Base-by-base conservation (phyloP, 2,113 vertebrate species). In the Dendrocopos noguchii region DNA sequence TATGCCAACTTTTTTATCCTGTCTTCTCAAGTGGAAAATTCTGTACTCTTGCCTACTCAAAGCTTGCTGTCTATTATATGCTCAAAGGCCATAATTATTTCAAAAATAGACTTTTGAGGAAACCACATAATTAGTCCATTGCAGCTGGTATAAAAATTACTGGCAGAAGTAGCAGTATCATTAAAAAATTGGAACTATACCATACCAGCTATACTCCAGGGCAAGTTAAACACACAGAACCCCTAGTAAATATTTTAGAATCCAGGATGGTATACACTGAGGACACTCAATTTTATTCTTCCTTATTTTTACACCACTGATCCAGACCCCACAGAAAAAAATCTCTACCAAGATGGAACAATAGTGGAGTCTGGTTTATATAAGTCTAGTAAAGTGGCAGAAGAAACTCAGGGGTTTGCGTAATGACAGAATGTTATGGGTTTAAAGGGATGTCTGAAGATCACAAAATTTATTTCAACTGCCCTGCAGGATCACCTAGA, bases 111-210 rank as follows among this genome's bases (percentile, higher is more conserved):
- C 94, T 96, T 97, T 93, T 95, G 96, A 98, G 96, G 83, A 96
- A 97, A 97, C 34, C 36, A 91, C 66, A 92, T 97, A 97, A 98
- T 97, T 97, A 97, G 93, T 96, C 85, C 78, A 95, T 87, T 97
- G 85, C 96, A 98, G 93, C 95, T 98, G 97, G 94, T 96, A 81
- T 94, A 95, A 97, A 97, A 97, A 96, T 86, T 95, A 88, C 91
- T 97, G 97, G 97, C 97, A 95, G 33, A 53, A 88, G 72, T 27
- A 91, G 36, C 88, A 82, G 27, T 89, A 93, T 97, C 96, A 98
- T 98, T 97, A 97, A 97, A 96, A 97, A 90, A 70, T 97, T 98
- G 98, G 97, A 97, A 87, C 82, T 85, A 85, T 89, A 83, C 65
- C n/a, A 75, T 90, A 91, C 44, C 78, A 97, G 60, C 57, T 95